These are phyloP conservation scores for Pachyseris speciosa DNA, from an alignment of 64 coral and sea anemone genomes.

Conservation along the genomic window DNA sequence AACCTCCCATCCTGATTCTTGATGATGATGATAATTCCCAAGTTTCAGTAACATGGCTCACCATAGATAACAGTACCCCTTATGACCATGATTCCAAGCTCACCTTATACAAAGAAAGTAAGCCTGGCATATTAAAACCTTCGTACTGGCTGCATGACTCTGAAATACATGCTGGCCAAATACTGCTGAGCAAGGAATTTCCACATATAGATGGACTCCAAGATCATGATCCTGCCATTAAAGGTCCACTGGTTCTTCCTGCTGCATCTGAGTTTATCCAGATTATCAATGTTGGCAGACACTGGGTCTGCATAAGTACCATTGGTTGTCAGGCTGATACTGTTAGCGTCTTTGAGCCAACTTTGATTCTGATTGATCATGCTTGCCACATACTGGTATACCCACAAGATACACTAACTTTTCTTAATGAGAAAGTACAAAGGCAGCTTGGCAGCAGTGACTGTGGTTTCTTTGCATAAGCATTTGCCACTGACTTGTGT, in stretches of 20 bases:
- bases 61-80: constrained; percentile 28
- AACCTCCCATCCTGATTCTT: neutral
- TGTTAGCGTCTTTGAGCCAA: constrained; percentile 45
- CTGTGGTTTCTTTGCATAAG: constrained; percentile 70
- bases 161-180: constrained; percentile 53
- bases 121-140: constrained; percentile 12
- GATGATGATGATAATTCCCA: constrained; percentile 46
- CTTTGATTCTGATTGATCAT: constrained; percentile 39
- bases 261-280: constrained; percentile 31
- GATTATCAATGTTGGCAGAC: constrained; percentile 41
- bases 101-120: constrained; percentile 46
- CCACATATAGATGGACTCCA: constrained; percentile 48
- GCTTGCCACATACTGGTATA: constrained; percentile 48
- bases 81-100: neutral
- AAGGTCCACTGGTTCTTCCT: neutral
- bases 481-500: constrained; percentile 74
- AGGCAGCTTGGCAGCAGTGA: constrained; percentile 49
- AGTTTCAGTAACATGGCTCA: constrained; percentile 41
- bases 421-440: constrained; percentile 74
- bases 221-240: neutral
- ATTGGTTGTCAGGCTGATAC: constrained; percentile 25
- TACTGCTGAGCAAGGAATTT: constrained; percentile 29
- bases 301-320: constrained; percentile 59
- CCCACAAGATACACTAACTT: constrained; percentile 38
- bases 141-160: constrained; percentile 41